Conservation (phyloP, 2,888 invertebrate genomes). For the Plagodis pulveraria region DNA sequence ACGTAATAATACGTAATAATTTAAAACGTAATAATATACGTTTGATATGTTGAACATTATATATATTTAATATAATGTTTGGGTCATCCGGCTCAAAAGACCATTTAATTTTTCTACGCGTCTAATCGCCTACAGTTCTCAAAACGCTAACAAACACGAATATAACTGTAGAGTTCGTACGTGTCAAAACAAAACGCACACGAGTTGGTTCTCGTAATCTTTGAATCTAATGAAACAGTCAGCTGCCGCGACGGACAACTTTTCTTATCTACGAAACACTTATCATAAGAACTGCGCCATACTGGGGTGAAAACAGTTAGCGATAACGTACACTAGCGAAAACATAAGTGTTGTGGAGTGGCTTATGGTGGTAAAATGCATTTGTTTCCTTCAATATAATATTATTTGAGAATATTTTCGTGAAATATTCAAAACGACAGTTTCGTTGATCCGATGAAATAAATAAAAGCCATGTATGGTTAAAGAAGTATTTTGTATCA, state of each 20-base stretch:
- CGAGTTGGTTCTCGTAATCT: conserved; percentile 46
- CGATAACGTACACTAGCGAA: conserved; percentile 50
- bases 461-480: too few species aligned
- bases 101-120: neutral
- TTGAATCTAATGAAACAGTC: conserved; percentile 61
- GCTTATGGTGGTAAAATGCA: too few species aligned
- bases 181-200: conserved; percentile 29
- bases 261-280: conserved; percentile 73
- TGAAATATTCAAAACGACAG: too few species aligned
- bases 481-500: too few species aligned
- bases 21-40: too few species aligned
- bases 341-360: conserved; percentile 39
- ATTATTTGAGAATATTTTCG: too few species aligned
- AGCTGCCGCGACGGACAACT: conserved; percentile 67
- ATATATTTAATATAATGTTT: neutral
- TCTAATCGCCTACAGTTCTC: conserved; percentile 1
- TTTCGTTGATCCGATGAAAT: too few species aligned
- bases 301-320: conserved; percentile 39
- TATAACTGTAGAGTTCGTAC: conserved; percentile 9
- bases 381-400: neutral
- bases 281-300: conserved; percentile 70
- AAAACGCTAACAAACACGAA: conserved; percentile 14
- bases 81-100: neutral
- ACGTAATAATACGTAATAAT: too few species aligned
- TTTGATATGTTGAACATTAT: too few species aligned